Evolutionary conservation across 2,888 invertebrate genomes (phyloP), one percentile per base, ranked within the genome.

Genomic region (Dasypolia templi): DNA sequence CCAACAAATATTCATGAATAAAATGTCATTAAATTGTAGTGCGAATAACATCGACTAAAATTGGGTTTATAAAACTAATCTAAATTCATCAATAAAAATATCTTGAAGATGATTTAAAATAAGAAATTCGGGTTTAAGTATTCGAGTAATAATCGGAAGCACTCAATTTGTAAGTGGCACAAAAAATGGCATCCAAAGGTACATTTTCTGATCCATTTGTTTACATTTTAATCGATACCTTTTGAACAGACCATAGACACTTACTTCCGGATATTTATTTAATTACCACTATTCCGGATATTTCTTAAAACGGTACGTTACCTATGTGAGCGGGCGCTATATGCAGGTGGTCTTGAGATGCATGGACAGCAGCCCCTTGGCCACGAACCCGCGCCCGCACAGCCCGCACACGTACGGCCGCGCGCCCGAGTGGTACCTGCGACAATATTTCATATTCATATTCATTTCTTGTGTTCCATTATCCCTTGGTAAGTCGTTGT

Each of bases 301-400:
- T n/a, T n/a, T 63, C 14, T 22, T 22, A 14, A 44, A 22, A 3
- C 9, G 14, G 14, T 22, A 11, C 14, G 44, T 71, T 61, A 75
- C 75, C 79, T 71, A 11, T 12, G 42, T 19, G 26, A 26, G 73
- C 72, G 56, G 72, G 79, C 72, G 91, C 92, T 93, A 94, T 68
- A 95, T 93, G 91, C 96, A 96, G 73, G 96, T 94, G 72, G 94
- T 95, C 93, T 97, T 97, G 86, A 97, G 93, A 84, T 97, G 97
- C 93, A 97, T 96, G 86, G 97, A 97, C 67, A 97, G 94, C 92
- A 97, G 96, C 14, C 97, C 97, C 90, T 97, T 97, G 79, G 97
- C 97, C 42, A 97, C 97, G 91, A 97, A 97, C 39, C 97, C 97
- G 88, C 97, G 97, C 5, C 95, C 95, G 91, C 97, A 97, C 83